Conservation (phyloP, 2,113 vertebrate genomes). For the Periophthalmodon schlosseri region DNA sequence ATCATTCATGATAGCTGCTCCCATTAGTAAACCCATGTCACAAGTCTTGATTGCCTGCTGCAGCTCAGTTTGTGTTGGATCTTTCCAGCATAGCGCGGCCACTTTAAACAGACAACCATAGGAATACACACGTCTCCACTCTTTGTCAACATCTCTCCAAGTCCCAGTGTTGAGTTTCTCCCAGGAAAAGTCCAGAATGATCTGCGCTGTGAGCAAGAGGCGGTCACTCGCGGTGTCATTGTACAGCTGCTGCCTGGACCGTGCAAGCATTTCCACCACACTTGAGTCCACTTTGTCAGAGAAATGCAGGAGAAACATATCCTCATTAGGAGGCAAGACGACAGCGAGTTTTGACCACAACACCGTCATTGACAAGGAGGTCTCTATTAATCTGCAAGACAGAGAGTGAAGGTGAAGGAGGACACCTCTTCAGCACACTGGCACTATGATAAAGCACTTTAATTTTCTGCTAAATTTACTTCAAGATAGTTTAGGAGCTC, state of each 20-base stretch:
- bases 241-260: slow-evolving; percentile 72
- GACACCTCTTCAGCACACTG: slow-evolving; percentile 1
- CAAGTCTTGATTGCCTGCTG: slow-evolving; percentile 81
- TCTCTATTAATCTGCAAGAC: slow-evolving; percentile 33
- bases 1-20: slow-evolving; percentile 82
- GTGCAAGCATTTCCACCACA: slow-evolving; percentile 65
- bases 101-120: slow-evolving; percentile 87
- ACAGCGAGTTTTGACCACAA: slow-evolving; percentile 73
- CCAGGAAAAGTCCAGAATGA: slow-evolving; percentile 85
- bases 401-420: slow-evolving; percentile 19
- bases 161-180: slow-evolving; percentile 86
- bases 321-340: slow-evolving; percentile 68
- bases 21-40: slow-evolving; percentile 92
- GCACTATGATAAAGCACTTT: slow-evolving; percentile 9
- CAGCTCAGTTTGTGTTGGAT: slow-evolving; percentile 34
- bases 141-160: slow-evolving; percentile 84
- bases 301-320: slow-evolving; percentile 73
- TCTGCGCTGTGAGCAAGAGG: slow-evolving; percentile 70
- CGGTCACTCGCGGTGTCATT: neutral
- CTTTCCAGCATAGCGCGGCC: slow-evolving; percentile 72
- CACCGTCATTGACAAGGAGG: slow-evolving; percentile 46
- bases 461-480: slow-evolving; percentile 9
- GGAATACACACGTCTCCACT: slow-evolving; percentile 86
- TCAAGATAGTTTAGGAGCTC: neutral
- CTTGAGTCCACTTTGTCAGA: slow-evolving; percentile 72